Percentiles rank a stretch among this genome's conserved stretches.
Evolutionary conservation across 2,113 vertebrate species (phyloP).

Genomic region (Sakesphorus luctuosus): DNA sequence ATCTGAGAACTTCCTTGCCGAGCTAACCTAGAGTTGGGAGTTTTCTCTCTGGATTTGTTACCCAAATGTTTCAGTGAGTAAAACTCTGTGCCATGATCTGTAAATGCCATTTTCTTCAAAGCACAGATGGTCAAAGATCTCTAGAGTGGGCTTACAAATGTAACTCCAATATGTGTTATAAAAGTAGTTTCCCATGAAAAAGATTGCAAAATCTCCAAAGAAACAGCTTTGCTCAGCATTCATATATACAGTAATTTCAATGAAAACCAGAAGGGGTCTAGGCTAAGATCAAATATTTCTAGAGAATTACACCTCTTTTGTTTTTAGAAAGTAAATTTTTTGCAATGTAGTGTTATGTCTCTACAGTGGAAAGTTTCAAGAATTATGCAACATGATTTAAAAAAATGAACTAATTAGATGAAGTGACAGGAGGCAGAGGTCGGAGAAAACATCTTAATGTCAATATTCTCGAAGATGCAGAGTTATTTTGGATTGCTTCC

Average conservation of each 20-base stretch:
- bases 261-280: background rate
- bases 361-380: background rate
- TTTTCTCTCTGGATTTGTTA: background rate
- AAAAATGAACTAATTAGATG: background rate
- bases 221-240: background rate
- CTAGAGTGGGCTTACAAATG: background rate
- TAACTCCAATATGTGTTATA: background rate
- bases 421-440: background rate
- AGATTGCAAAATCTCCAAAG: background rate
- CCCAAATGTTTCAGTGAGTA: background rate
- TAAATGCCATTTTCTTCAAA: background rate
- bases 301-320: background rate
- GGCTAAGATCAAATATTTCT: background rate
- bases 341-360: background rate
- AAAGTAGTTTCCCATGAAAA: background rate
- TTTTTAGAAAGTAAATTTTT: background rate
- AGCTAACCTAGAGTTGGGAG: background rate
- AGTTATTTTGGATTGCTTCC: conserved; percentile 19
- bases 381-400: background rate
- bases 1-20: background rate
- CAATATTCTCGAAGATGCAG: background rate
- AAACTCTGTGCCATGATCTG: background rate
- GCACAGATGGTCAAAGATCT: background rate
- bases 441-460: background rate
- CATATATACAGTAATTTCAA: background rate